These are phyloP conservation scores for Cladorhizidae sp. DNA, from an alignment of 37 sponge, comb jelly and placozoan species.

Conservation along the genomic window DNA sequence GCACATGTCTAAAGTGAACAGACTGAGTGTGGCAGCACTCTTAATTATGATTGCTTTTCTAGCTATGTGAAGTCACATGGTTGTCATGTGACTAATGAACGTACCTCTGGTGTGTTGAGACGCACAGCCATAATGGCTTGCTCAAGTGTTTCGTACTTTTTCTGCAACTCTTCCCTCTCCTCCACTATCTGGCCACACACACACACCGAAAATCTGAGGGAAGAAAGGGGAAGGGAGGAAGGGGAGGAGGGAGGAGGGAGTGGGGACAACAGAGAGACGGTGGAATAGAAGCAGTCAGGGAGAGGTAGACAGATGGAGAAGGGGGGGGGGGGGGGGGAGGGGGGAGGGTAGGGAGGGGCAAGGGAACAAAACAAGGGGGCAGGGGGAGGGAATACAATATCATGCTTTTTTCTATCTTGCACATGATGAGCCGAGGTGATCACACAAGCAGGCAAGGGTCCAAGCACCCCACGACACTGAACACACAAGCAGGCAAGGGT, in stretches of 20 bases:
- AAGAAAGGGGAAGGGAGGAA: neutral
- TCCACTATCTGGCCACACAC: conserved; percentile 26
- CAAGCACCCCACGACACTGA: no score
- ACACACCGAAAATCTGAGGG: conserved; percentile 11
- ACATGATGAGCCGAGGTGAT: no score
- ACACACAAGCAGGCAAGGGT: no score
- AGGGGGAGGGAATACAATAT: no score
- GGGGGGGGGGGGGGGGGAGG: neutral
- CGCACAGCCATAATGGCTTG: neutral
- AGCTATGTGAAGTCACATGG: no score
- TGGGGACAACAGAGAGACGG: neutral
- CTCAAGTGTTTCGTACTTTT: conserved; percentile 7
- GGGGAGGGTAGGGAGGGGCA: neutral
- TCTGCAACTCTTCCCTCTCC: conserved; percentile 27
- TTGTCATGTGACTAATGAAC: neutral
- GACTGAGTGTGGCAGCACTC: no score
- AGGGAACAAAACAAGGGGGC: neutral
- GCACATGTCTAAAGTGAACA: no score
- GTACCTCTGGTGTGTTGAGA: conserved; percentile 9
- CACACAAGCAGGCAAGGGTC: no score
- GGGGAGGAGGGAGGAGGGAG: neutral
- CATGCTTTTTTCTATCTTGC: no score
- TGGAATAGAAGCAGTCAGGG: neutral
- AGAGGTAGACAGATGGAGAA: neutral
- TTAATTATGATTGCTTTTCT: no score